Base-by-base conservation (phyloP, 2,113 vertebrate species). In the Archilochus colubris region DNA sequence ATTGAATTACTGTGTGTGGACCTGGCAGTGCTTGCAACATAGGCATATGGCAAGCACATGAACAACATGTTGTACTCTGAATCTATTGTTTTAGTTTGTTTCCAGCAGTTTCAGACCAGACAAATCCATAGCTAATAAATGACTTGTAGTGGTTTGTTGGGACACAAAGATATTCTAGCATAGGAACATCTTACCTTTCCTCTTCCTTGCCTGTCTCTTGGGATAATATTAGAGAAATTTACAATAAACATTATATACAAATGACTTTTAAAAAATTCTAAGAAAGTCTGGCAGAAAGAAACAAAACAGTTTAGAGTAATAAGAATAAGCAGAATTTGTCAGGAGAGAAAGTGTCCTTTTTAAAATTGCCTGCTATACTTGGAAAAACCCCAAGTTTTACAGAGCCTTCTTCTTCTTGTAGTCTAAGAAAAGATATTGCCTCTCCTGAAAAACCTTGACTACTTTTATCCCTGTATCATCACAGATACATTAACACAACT, bases 41-140 rank as follows among this genome's bases (percentile, higher is more conserved):
- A 87, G 79, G 80, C 97, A 97, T 97, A 97, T 97, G 97, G 97
- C 9, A 86, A 97, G 36, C 97, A 98, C 89, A 96, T 97, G 97
- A 94, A 59, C 57, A 96, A 92, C 92, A 63, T 77, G 28, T 64
- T 55, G 64, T 94, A 69, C 73, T 67, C 67, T 70, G 80, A 96
- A 89, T 89, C 97, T 87, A 96, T 97, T 97, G 97, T 97, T 97
- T 94, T 92, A 67, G 88, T 61, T 86, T 85, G 88, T 96, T 97
- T 96, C 95, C 96, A 97, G 94, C 91, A 74, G 88, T 91, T 88
- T 88, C 66, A 93, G 90, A 73, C 79, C 87, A 75, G 94, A 92
- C 80, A 95, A 89, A 94, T 86, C 73, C 63, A 87, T 86, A 81
- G 77, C 61, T 95, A 86, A 59, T 86, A 84, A 94, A 88, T 93